Evolutionary conservation across 2,797 vertebrate genomes (phyloP).

Genomic region (Chrysocyon brachyurus): DNA sequence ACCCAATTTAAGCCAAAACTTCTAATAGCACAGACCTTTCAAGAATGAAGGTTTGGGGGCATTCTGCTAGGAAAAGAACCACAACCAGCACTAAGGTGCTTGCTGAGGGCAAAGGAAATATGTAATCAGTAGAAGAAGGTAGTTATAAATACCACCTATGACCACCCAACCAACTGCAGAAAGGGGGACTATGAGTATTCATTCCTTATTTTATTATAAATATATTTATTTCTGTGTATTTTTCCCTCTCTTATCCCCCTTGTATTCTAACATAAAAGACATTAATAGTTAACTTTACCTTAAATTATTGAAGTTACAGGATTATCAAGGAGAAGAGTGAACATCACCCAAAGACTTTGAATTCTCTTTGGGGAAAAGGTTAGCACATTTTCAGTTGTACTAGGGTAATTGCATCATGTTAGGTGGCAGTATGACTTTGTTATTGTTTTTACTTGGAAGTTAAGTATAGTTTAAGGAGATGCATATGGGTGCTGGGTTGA

Average conservation of each 20-base stretch:
- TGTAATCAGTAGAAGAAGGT: neutral
- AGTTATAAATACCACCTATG: neutral
- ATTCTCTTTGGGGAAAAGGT: slow-evolving; percentile 23
- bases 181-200: neutral
- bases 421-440: neutral
- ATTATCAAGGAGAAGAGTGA: neutral
- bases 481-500: neutral
- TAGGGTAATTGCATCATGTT: neutral
- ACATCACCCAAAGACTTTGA: neutral
- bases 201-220: neutral
- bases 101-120: neutral
- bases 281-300: neutral
- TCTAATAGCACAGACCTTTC: neutral
- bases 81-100: neutral
- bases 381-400: neutral
- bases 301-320: neutral
- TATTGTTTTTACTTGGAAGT: neutral
- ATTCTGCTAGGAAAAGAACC: neutral
- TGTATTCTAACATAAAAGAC: neutral
- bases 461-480: neutral
- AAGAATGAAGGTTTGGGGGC: neutral
- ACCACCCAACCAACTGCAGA: neutral
- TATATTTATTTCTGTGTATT: neutral
- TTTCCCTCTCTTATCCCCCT: neutral
- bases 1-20: neutral